Conservation (phyloP, 2,113 vertebrate genomes). For the Echinops telfairi region DNA sequence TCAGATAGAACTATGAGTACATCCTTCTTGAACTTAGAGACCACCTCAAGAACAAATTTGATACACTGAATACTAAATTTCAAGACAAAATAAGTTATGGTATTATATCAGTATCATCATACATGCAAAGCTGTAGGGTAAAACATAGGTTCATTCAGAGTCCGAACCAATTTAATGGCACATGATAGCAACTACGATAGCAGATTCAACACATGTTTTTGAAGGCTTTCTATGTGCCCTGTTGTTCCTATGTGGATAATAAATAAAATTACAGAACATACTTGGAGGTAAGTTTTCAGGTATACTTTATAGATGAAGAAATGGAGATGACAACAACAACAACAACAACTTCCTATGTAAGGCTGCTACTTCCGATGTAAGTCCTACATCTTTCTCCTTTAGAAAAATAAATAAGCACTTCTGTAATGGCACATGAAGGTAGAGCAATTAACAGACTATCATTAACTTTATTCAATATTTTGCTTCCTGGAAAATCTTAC, state of each 20-base stretch:
- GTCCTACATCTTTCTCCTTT: not conserved
- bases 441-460: not conserved
- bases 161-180: no score
- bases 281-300: not conserved
- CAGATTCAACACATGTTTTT: constrained; percentile 6
- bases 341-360: not conserved
- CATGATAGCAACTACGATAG: no score
- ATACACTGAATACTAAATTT: no score
- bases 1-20: no score
- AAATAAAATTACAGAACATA: not conserved
- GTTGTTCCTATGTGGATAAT: not conserved
- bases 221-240: not conserved
- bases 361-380: not conserved
- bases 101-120: no score
- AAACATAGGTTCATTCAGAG: no score
- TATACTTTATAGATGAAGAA: constrained; percentile 28
- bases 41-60: no score
- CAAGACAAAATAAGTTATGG: no score
- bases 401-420: constrained; percentile 5
- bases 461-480: constrained; percentile 53
- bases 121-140: no score
- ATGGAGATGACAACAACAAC: not conserved
- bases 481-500: constrained; percentile 25
- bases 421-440: not conserved
- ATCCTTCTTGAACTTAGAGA: no score